Conservation (phyloP, 2,888 invertebrate species). For the Nomada lathburiana region DNA sequence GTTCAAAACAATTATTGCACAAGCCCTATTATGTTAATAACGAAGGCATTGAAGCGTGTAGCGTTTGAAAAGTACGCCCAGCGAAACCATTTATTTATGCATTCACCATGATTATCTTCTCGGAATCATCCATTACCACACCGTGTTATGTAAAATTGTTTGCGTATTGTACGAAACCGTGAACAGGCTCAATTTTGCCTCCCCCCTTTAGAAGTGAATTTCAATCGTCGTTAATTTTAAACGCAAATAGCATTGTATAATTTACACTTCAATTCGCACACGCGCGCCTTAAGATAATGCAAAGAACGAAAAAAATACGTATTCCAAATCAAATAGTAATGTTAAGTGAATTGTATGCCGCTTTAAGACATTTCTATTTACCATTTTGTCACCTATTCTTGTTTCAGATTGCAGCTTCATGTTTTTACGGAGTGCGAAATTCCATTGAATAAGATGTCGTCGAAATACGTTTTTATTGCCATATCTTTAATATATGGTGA, state of each 20-base stretch:
- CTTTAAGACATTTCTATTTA: background rate
- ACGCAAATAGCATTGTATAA: background rate
- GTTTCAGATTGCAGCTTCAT: conserved; percentile 75
- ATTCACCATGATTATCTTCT: conserved; percentile 39
- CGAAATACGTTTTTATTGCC: conserved; percentile 74
- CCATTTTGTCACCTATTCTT: conserved; percentile 16
- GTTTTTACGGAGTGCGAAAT: conserved; percentile 78
- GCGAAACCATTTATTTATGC: conserved; percentile 22
- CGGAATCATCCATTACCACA: conserved; percentile 22
- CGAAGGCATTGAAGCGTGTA: conserved; percentile 6
- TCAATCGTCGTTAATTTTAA: conserved; percentile 1
- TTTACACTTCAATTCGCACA: background rate
- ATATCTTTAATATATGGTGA: conserved; percentile 77
- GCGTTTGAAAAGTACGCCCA: background rate
- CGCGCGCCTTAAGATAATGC: no score
- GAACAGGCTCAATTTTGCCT: background rate
- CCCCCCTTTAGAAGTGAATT: background rate
- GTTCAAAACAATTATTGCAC: conserved; percentile 27
- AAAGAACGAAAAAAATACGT: no score
- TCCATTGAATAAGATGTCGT: conserved; percentile 76
- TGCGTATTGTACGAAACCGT: background rate
- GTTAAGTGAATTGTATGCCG: no score
- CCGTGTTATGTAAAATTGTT: conserved; percentile 27
- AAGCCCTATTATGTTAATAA: conserved; percentile 33
- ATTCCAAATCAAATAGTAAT: background rate